Base-by-base conservation (phyloP, 1,140 invertebrate genomes). In the Brachionus rotundiformis region DNA sequence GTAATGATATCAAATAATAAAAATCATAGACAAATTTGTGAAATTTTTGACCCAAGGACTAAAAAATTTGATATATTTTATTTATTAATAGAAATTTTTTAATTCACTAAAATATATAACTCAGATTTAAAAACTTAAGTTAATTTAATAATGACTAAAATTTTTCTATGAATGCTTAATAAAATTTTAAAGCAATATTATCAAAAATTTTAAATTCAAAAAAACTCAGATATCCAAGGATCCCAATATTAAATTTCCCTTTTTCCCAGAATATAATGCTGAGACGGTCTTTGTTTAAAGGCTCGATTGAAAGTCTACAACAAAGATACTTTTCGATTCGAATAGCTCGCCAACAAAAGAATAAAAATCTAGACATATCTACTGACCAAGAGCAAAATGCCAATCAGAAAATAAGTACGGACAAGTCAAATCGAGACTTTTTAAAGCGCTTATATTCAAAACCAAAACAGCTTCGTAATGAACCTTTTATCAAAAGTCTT, bases 401-500 rank as follows among this genome's bases (percentile, higher is more conserved):
- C n/a, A n/a, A n/a, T 31, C 61, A 27, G 8, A 11, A 2, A 41
- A 29, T 25, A 41, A 73, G 41, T 23, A 1, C 36, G 13, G 63
- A 68, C 33, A 68, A 68, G 36, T 68, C 63, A n/a, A 68, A 68
- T 68, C 63, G 63, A 36, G 63, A 68, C 5, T 68, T 68, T 33
- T n/a, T 68, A 39, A 8, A 68, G 16, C 63, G 63, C 16, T 16
- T 68, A 33, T 68, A 68, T n/a, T 36, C 39, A 19, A 73, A 13
- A n/a, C 68, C 68, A 44, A 73, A 73, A 44, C 33, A 29, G 44
- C 10, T 73, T 6, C 39, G 39, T 1, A 79, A 79, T 41, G 31
- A 79, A n/a, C 76, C 76, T 23, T 79, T 79, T 13, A 63, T 79
- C 5, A 79, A 79, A 27, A 41, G 36, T 33, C 47, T 79, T 39